These are phyloP conservation scores for Octonoba sinensis DNA, from an alignment of 2,888 invertebrate species.

Conservation along the genomic window DNA sequence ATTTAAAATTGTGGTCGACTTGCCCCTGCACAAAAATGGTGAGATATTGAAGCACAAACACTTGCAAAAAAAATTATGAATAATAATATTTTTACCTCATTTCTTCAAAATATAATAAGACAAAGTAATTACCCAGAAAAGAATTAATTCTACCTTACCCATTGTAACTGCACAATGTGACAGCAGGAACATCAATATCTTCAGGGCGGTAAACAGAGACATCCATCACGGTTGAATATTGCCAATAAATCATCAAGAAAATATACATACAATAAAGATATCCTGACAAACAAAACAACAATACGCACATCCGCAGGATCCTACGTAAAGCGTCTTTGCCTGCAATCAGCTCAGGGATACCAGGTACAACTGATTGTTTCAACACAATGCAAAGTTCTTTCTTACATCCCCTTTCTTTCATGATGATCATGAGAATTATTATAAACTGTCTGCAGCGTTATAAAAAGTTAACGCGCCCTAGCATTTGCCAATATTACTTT, in stretches of 20 bases:
- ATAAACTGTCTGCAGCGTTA: no score
- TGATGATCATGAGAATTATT: neutral
- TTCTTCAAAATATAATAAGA: no score
- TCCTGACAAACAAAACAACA: slow-evolving; percentile 19
- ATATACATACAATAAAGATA: slow-evolving; percentile 32
- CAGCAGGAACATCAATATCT: slow-evolving; percentile 25
- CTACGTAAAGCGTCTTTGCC: neutral
- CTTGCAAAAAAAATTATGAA: no score
- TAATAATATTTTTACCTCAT: no score
- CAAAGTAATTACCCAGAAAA: no score
- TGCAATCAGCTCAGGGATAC: slow-evolving; percentile 40
- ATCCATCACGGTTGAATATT: slow-evolving; percentile 51
- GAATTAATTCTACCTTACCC: slow-evolving; percentile 32
- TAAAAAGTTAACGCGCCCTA: no score
- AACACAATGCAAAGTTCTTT: slow-evolving; percentile 11
- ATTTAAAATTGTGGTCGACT: no score
- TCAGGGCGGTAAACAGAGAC: slow-evolving; percentile 31
- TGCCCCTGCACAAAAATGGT: no score
- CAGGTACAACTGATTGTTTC: slow-evolving; percentile 40
- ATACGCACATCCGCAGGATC: slow-evolving; percentile 27
- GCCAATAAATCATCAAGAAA: slow-evolving; percentile 30
- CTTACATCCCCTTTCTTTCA: slow-evolving; percentile 10
- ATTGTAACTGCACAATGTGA: slow-evolving; percentile 50
- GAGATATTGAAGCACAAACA: no score
- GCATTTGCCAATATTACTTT: no score